Percentiles rank a stretch among this genome's conserved stretches.
Evolutionary conservation across 92 coral and sea anemone genomes (phyloP).

Genomic region (Isaurus tuberculatus): DNA sequence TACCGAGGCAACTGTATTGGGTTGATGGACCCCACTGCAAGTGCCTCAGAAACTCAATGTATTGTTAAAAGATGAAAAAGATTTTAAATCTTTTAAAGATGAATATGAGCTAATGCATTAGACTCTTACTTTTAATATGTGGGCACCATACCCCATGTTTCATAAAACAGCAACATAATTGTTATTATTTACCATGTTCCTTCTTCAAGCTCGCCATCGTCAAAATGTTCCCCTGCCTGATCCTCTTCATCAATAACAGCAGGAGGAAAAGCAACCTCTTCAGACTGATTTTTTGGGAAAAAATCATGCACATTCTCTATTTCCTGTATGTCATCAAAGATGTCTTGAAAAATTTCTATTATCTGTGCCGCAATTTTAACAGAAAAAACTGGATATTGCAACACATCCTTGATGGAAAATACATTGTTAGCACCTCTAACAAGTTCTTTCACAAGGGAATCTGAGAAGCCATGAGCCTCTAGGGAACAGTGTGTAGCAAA

Average conservation of each 20-base stretch:
- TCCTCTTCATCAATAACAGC: slow-evolving; percentile 13
- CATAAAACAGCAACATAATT: slow-evolving; percentile 3
- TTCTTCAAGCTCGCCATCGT: slow-evolving; percentile 5
- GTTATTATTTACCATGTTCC: slow-evolving; percentile 13
- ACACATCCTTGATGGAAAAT: slow-evolving; percentile 56
- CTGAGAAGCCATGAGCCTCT: slow-evolving; percentile 59
- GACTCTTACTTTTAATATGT: neutral
- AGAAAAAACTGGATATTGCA: slow-evolving; percentile 62
- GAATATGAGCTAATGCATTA: slow-evolving; percentile 3
- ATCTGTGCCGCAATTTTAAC: slow-evolving; percentile 42
- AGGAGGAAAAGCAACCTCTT: neutral
- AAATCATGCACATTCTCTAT: neutral
- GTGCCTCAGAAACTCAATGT: neutral
- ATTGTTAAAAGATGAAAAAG: neutral
- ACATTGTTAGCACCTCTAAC: slow-evolving; percentile 21
- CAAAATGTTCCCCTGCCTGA: slow-evolving; percentile 5
- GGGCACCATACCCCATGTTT: neutral
- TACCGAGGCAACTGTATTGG: too few relatives aligned
- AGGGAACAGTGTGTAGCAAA: slow-evolving; percentile 47
- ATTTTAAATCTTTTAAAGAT: neutral
- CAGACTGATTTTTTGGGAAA: neutral
- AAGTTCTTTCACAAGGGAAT: slow-evolving; percentile 55
- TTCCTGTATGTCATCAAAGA: slow-evolving; percentile 54
- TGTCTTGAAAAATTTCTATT: slow-evolving; percentile 57
- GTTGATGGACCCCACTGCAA: slow-evolving; percentile 2